phyloP scores from a whole-genome alignment of 1,140 invertebrate genomes.

The Procambarus virginalis region DNA sequence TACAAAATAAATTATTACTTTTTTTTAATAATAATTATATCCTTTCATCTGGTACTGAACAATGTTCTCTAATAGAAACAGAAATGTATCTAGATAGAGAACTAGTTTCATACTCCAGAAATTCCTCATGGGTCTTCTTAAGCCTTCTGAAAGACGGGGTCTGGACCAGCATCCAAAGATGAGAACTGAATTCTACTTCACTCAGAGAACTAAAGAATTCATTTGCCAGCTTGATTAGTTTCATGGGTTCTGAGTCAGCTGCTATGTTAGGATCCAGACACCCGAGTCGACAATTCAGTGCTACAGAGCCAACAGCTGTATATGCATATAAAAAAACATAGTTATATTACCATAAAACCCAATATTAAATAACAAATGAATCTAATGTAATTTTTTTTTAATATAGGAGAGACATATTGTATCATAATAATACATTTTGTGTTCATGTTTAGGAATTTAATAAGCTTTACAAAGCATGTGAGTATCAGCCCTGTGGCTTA shows the following conservation, averaged over 20 bases:
- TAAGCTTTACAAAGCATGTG: too few species aligned
- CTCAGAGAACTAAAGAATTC: conserved; percentile 15
- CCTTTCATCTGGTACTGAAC: background rate
- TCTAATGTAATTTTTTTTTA: too few species aligned
- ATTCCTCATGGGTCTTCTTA: conserved; percentile 13
- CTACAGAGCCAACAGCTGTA: conserved; percentile 4
- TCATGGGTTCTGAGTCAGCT: conserved; percentile 35
- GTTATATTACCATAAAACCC: too few species aligned
- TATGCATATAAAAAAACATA: background rate
- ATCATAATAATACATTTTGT: too few species aligned
- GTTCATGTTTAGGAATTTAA: too few species aligned
- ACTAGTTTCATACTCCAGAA: background rate
- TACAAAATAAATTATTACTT: too few species aligned
- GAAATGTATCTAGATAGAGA: background rate
- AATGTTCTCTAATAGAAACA: too few species aligned
- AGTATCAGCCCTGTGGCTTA: too few species aligned
- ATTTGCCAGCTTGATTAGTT: conserved; percentile 10
- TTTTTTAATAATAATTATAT: too few species aligned
- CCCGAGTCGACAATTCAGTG: conserved; percentile 10
- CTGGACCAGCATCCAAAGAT: conserved; percentile 8
- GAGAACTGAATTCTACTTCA: conserved; percentile 3
- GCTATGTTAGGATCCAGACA: conserved; percentile 25
- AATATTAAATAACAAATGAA: too few species aligned
- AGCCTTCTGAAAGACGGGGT: background rate
- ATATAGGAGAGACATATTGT: too few species aligned